Conservation (phyloP, 2,797 vertebrate genomes). For the Sciurus carolinensis region DNA sequence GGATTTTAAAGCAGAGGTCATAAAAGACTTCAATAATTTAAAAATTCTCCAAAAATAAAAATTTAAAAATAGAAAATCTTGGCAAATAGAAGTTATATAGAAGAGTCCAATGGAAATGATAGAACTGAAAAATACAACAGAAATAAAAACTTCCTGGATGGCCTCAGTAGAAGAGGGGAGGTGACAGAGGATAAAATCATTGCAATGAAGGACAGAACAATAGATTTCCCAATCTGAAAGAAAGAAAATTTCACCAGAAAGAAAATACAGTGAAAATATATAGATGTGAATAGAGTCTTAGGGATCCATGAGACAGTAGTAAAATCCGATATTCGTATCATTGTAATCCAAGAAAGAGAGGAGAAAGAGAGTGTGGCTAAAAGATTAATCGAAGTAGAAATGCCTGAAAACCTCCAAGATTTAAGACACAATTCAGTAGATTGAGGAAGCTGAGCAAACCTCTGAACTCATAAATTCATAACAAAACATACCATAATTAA, state of each 20-base stretch:
- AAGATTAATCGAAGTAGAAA: neutral
- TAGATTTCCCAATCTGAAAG: neutral
- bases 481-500: neutral
- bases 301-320: neutral
- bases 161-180: too few species aligned
- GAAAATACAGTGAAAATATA: neutral
- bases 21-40: neutral
- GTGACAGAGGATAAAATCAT: neutral
- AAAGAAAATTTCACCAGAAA: neutral
- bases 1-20: neutral
- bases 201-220: neutral
- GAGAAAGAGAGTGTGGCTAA: neutral
- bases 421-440: constrained; percentile 10
- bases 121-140: neutral
- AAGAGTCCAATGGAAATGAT: neutral
- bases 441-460: constrained; percentile 28
- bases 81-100: neutral
- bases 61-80: neutral
- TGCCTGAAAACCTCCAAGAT: neutral
- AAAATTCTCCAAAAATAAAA: neutral
- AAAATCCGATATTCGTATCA: neutral
- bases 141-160: neutral
- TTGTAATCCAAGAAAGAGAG: neutral
- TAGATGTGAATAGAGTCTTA: neutral
- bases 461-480: neutral